Evolutionary conservation across 2,888 invertebrate genomes (phyloP).

Genomic region (Argynnis bischoffii): DNA sequence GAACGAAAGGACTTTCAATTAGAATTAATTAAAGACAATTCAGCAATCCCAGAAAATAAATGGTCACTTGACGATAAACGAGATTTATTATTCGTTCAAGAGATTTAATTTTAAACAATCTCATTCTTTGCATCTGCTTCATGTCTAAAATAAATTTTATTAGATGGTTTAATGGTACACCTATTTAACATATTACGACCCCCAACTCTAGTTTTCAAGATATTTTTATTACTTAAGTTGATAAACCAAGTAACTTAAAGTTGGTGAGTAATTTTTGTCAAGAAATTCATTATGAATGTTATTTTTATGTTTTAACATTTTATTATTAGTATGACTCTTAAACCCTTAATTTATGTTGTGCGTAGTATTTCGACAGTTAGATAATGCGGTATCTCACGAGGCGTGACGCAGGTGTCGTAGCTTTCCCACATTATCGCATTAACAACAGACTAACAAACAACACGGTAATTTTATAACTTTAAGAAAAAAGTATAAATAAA

Average conservation of each 20-base stretch:
- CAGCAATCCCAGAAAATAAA: slow-evolving; percentile 76
- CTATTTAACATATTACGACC: not conserved
- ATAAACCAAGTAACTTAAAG: slow-evolving; percentile 4
- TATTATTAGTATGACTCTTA: slow-evolving; percentile 5
- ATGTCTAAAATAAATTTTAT: not conserved
- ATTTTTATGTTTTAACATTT: slow-evolving; percentile 12
- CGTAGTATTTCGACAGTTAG: slow-evolving; percentile 18
- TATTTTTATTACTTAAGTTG: slow-evolving; percentile 27
- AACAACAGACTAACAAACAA: not conserved
- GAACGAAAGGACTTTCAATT: slow-evolving; percentile 74
- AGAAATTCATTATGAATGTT: slow-evolving; percentile 15
- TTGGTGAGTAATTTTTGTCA: slow-evolving; percentile 10
- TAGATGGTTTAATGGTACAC: not conserved
- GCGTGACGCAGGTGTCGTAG: slow-evolving; percentile 27
- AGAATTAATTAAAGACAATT: slow-evolving; percentile 81
- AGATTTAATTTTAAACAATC: slow-evolving; percentile 47
- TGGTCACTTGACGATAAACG: slow-evolving; percentile 71
- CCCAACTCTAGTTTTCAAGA: not conserved
- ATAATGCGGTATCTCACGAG: slow-evolving; percentile 29
- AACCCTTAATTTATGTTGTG: slow-evolving; percentile 14
- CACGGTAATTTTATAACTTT: slow-evolving; percentile 8
- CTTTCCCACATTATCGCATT: slow-evolving; percentile 18
- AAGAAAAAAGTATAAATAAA: not conserved
- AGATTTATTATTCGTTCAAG: slow-evolving; percentile 66
- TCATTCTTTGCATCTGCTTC: slow-evolving; percentile 22